A percentile compares a stretch with the other conserved stretches of the same genome.
phyloP scores from a whole-genome alignment of 1,140 invertebrate species.

The Drosophila punjabiensis region DNA sequence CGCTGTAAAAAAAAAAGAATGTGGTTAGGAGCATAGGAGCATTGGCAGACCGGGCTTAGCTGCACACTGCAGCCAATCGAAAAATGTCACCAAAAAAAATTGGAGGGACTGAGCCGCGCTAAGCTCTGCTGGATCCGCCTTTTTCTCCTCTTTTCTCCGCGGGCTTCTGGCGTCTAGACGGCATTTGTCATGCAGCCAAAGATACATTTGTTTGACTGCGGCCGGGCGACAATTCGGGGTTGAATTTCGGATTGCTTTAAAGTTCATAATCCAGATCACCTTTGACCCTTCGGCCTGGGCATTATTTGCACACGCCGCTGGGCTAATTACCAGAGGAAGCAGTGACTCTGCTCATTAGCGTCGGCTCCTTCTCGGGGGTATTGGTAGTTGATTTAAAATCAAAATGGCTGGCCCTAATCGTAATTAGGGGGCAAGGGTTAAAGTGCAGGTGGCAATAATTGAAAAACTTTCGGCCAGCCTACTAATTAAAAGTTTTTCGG shows the following conservation, averaged over 20 bases:
- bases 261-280: constrained; percentile 66
- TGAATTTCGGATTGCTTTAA: constrained; percentile 24
- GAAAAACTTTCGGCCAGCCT: constrained; percentile 74
- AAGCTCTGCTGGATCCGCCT: constrained; percentile 28
- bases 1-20: constrained; percentile 10
- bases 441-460: constrained; percentile 80
- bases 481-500: constrained; percentile 78
- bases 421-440: constrained; percentile 39
- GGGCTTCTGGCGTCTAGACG: constrained; percentile 64
- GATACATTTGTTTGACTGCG: constrained; percentile 64
- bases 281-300: constrained; percentile 27
- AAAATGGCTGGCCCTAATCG: constrained; percentile 51
- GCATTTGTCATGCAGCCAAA: constrained; percentile 72
- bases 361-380: constrained; percentile 30
- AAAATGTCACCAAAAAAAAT: constrained; percentile 50
- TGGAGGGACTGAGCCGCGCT: constrained; percentile 47
- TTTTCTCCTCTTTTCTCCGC: constrained; percentile 3
- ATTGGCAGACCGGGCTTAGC: constrained; percentile 5
- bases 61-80: constrained; percentile 61
- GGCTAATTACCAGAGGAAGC: constrained; percentile 52
- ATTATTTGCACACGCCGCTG: constrained; percentile 62
- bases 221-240: constrained; percentile 14
- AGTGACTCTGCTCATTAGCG: constrained; percentile 41
- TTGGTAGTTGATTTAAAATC: constrained; percentile 81
- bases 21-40: constrained; percentile 26